Base-by-base conservation (phyloP, 2,113 vertebrate species). In the Calidris pugnax region DNA sequence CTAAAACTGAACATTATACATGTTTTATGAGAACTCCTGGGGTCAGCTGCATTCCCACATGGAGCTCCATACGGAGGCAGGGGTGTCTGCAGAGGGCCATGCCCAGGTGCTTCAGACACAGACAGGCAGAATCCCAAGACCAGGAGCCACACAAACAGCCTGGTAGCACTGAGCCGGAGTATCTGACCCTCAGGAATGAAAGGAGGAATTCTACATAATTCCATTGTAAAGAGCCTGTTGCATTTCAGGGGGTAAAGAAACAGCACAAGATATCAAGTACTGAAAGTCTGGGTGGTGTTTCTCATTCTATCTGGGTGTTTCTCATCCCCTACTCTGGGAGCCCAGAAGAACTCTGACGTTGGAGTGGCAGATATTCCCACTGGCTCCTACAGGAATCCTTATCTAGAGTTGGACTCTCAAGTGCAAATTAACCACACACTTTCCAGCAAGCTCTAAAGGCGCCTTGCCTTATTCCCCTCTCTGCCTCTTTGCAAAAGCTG, bases 1-100 rank as follows among this genome's bases (percentile, higher is more conserved):
- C n/a, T n/a, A n/a, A n/a, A n/a, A n/a, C n/a, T n/a, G n/a, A 27
- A 23, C 0, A 0, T 48, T 50, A 33, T 12, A 6, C 23, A 32
- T 20, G 12, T 69, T 89, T 73, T 14, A 35, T 12, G 64, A 41
- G 59, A 67, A 32, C 7, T 47, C 24, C 2, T 3, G 17, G 32
- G 30, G 13, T 50, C 28, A 26, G 43, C 50, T 39, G 1, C 16
- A 14, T 43, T 39, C 13, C 43, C 30, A 21, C 10, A 5, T 27
- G 0, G 1, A 55, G 79, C 7, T 27, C 7, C 5, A 8, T n/a
- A 33, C 28, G 22, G 33, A 23, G 50, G 14, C 12, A 10, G 75
- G 14, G 22, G 30, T 0, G 2, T 14, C 26, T 64, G 50, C 39
- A 74, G 39, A 57, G 43, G 15, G 35, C 48, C 43, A 20, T 55